Evolutionary conservation across 1,140 invertebrate species (phyloP).

Genomic region (Zophobas atratus): DNA sequence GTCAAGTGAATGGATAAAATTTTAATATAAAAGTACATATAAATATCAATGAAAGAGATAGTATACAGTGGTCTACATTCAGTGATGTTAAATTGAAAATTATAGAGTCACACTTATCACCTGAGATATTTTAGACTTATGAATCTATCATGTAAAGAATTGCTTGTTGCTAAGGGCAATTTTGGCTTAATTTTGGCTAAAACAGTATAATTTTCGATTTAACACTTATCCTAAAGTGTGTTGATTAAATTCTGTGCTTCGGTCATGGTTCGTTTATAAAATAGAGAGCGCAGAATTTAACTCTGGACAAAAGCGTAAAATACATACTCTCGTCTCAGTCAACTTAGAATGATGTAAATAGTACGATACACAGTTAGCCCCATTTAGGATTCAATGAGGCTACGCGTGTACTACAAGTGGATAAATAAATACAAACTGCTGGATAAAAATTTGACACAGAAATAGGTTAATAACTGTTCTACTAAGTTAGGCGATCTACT

Average conservation of each 20-base stretch:
- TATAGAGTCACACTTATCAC: slow-evolving; percentile 39
- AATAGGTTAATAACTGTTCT: slow-evolving; percentile 27
- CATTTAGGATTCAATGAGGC: not conserved
- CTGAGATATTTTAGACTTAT: slow-evolving; percentile 38
- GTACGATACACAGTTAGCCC: slow-evolving; percentile 5
- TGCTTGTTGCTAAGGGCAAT: not conserved
- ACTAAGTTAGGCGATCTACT: slow-evolving; percentile 48
- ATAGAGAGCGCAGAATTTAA: slow-evolving; percentile 14
- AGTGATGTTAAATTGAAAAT: slow-evolving; percentile 44
- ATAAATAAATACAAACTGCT: slow-evolving; percentile 39
- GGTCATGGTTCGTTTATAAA: not conserved
- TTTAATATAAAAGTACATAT: slow-evolving; percentile 58
- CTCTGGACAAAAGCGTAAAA: not conserved
- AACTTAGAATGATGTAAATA: not conserved
- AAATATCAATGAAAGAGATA: slow-evolving; percentile 51
- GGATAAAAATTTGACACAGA: slow-evolving; percentile 36
- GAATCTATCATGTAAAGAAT: slow-evolving; percentile 27
- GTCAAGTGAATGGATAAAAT: slow-evolving; percentile 50
- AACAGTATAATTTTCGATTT: slow-evolving; percentile 41
- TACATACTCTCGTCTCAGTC: slow-evolving; percentile 6
- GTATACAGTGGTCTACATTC: slow-evolving; percentile 54
- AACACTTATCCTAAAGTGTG: slow-evolving; percentile 25
- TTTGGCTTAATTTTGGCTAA: slow-evolving; percentile 10
- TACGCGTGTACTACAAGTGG: not conserved
- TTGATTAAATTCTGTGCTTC: slow-evolving; percentile 21